Conservation (phyloP, 2,888 invertebrate species). For the Chorisops tibialis region DNA sequence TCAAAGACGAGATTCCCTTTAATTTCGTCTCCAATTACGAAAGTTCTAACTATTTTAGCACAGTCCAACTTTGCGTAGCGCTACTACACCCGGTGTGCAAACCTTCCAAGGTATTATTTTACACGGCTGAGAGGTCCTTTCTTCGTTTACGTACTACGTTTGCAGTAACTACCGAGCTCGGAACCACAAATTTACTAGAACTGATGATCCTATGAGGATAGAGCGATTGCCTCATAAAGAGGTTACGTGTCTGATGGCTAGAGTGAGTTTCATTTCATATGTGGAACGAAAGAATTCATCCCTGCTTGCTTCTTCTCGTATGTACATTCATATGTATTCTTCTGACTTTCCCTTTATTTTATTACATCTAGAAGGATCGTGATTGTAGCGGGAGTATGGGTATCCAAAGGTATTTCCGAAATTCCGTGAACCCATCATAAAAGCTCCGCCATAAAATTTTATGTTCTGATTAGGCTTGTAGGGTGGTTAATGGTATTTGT, state of each 20-base stretch:
- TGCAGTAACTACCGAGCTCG: neutral
- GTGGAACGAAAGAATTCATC: neutral
- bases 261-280: neutral
- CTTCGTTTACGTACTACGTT: neutral
- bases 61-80: too few species aligned
- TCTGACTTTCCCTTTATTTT: neutral
- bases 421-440: conserved; percentile 10
- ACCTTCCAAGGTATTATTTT: neutral
- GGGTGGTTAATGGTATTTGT: conserved; percentile 8
- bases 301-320: neutral
- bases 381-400: neutral
- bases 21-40: conserved; percentile 10
- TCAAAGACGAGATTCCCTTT: neutral
- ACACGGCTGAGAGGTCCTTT: neutral
- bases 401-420: neutral
- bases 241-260: neutral
- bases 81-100: neutral
- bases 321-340: neutral
- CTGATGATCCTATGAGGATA: neutral
- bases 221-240: neutral
- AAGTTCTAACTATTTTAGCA: too few species aligned
- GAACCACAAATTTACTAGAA: neutral
- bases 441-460: conserved; percentile 19
- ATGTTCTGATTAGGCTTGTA: conserved; percentile 23
- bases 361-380: conserved; percentile 1